phyloP scores from a whole-genome alignment of 2,113 vertebrate species.

The Neofelis nebulosa region DNA sequence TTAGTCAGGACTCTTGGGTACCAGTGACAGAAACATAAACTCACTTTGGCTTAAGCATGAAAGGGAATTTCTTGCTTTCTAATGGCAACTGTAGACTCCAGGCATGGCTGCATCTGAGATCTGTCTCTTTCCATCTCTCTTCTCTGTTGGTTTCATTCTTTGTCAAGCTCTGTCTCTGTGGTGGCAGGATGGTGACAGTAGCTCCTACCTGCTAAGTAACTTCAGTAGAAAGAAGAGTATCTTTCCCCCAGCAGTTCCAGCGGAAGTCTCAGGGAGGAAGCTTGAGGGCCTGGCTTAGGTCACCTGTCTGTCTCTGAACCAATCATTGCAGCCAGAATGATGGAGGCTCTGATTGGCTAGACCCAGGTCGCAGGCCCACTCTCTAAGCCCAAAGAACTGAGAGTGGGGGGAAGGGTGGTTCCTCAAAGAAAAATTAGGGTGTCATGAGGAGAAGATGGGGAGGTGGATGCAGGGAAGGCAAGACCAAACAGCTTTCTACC shows the following conservation, averaged over 20 bases:
- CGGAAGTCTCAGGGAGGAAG: not conserved
- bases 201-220: not conserved
- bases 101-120: not conserved
- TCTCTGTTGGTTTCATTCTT: slow-evolving; percentile 32
- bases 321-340: not conserved
- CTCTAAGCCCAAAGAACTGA: not conserved
- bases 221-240: not conserved
- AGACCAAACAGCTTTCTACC: not conserved
- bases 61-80: slow-evolving; percentile 8
- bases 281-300: not conserved
- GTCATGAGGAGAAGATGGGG: not conserved
- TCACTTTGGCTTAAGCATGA: slow-evolving; percentile 15
- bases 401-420: not conserved
- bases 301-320: slow-evolving; percentile 24
- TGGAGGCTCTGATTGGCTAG: slow-evolving; percentile 15
- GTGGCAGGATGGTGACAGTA: not conserved
- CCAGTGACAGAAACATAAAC: slow-evolving; percentile 50
- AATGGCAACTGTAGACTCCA: not conserved
- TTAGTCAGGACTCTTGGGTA: slow-evolving; percentile 47
- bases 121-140: not conserved
- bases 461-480: not conserved
- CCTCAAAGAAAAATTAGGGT: not conserved
- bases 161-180: not conserved
- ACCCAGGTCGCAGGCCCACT: not conserved
- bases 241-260: not conserved